Percentiles rank a stretch among this genome's conserved stretches.
These are phyloP conservation scores for Actinemys pallida DNA, from an alignment of 2,113 vertebrate genomes.

Conservation along the genomic window DNA sequence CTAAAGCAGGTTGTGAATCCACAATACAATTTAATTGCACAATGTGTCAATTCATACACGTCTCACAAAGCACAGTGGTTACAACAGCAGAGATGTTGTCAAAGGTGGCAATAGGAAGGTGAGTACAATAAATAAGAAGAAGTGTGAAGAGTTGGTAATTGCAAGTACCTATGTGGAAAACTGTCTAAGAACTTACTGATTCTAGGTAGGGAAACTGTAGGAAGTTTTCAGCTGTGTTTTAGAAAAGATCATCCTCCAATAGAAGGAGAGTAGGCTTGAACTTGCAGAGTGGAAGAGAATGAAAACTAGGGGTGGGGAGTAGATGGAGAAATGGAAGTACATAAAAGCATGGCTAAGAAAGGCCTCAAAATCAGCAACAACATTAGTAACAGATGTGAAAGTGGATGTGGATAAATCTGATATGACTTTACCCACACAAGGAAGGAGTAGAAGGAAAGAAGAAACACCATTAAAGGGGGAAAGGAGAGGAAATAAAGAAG, in stretches of 20 bases:
- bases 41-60: background rate
- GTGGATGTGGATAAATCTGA: background rate
- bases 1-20: background rate
- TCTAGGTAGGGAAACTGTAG: background rate
- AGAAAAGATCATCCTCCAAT: background rate
- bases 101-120: background rate
- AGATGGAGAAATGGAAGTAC: background rate
- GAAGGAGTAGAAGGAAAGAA: background rate
- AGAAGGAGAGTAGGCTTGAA: background rate
- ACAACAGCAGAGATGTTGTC: background rate
- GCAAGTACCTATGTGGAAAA: background rate
- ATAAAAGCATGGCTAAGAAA: background rate
- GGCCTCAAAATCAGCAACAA: background rate
- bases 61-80: background rate
- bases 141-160: background rate
- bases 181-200: background rate
- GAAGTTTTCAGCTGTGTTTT: background rate
- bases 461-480: rapidly evolving
- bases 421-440: background rate
- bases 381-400: background rate
- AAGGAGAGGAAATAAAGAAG: background rate
- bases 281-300: background rate
- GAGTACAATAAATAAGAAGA: background rate
- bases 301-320: background rate
- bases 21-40: background rate